Base-by-base conservation (phyloP, 92 coral and sea anemone genomes). In the Montipora capitata region DNA sequence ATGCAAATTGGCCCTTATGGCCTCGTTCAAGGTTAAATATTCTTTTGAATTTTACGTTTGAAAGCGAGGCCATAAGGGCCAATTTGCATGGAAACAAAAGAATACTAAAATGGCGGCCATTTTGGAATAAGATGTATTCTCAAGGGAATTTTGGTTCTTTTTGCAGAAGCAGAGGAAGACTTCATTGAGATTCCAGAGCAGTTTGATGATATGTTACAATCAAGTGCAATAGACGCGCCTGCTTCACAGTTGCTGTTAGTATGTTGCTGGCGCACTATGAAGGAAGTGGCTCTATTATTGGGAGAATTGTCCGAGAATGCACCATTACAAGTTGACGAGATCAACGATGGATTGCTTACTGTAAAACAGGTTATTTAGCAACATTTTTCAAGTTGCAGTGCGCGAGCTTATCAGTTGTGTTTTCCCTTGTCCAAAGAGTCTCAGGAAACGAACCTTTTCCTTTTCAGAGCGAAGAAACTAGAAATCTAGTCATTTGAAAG, bases 191-290 rank as follows among this genome's bases (percentile, higher is more conserved):
- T 70, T 63, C 68, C 85, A 27, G 62, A 68, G 7, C 41, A 7
- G 27, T 59, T 35, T 49, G 40, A 56, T 40, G 75, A 72, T 40
- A 41, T 82, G 39, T 54, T 80, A 51, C 76, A 80, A 39, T 90
- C 64, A 54, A 40, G 84, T 59, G 76, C 85, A 2, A 66, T 83
- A 54, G 90, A 87, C 72, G 96, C 96, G 39, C 94, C 97, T 16
- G 90, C 94, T 5, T 86, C 98, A 39, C 99, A 97, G 85, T 57
- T 94, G 61, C 87, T 97, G 52, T 82, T 97, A 67, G 98, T 96
- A 20, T 97, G 99, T 80, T 97, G 99, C 63, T 97, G 99, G 99
- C 87, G 99, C 58, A 96, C 99, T 0, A 97, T 97, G 99, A 97
- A 97, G 79, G 99, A 97, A 83, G 99, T 97, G 17, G 98, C 99